Evolutionary conservation across 2,888 invertebrate genomes (phyloP), one percentile per base, ranked within the genome.

Genomic region (Pecten maximus): DNA sequence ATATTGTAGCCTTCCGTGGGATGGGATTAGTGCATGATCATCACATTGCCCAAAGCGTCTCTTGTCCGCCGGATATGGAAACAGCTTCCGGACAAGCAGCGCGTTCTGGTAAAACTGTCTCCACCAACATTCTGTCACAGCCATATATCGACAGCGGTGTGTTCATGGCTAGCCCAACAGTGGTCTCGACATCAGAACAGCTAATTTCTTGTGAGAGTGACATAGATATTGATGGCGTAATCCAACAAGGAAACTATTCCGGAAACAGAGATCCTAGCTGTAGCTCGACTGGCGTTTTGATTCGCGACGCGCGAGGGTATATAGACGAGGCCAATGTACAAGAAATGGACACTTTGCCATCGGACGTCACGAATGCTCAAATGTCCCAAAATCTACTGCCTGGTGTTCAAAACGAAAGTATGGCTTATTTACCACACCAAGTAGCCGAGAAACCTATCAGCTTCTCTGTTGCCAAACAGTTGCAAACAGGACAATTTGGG

Each of bases 1-100:
- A 92, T 44, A 87, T 92, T 19, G 88, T 92, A 39, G 88, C 89
- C 2, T 92, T 89, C 87, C 88, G 91, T 6, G 92, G 92, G 3
- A 92, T 91, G 35, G 92, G 92, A 1, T 88, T 88, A 44, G 28
- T 92, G 28, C 40, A 60, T 10, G 35, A 74, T 28, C 74, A 35
- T 15, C 35, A 74, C 35, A 8, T 74, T 35, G 3, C 15, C 35
- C 28, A 74, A 6, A 10, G 8, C 15, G 10, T 74, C 35, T 10
- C 0, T 12, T 3, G 74, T 35, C 35, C 16, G 54, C 23, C 54
- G n/a, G 8, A 74, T 74, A 28, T 28, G 3, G 60, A 60, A 15
- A 28, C 28, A 60, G 60, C 2, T 28, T 35, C 28, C 12, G 35
- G 74, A 35, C 35, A 74, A 74, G 1, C 28, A 0, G 74, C 35